Evolutionary conservation across 2,113 vertebrate genomes (phyloP).

Genomic region (Sapayoa aenigma): DNA sequence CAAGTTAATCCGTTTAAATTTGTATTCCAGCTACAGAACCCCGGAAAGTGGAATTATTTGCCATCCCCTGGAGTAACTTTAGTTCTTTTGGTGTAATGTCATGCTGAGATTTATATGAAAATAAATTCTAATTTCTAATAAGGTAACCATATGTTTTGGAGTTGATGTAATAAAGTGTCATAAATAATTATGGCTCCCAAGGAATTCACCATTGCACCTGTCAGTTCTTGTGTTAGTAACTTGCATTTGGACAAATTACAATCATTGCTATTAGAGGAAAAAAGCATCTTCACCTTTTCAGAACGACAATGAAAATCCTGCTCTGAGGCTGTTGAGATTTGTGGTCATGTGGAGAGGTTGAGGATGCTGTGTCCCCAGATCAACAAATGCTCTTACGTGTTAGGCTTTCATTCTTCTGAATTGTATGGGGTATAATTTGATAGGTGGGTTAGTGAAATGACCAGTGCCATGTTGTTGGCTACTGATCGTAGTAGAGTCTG

Average conservation of each 20-base stretch:
- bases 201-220: slow-evolving; percentile 46
- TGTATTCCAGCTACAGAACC: slow-evolving; percentile 3
- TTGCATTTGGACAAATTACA: slow-evolving; percentile 7
- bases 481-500: not conserved
- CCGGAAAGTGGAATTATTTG: slow-evolving; percentile 55
- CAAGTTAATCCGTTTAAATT: slow-evolving; percentile 59
- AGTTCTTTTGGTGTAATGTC: slow-evolving; percentile 52
- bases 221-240: slow-evolving; percentile 46
- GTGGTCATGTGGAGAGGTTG: not conserved
- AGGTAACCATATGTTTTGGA: slow-evolving; percentile 70
- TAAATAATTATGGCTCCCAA: slow-evolving; percentile 67
- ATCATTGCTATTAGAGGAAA: not conserved
- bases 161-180: slow-evolving; percentile 56
- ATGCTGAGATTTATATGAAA: slow-evolving; percentile 71
- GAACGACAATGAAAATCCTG: not conserved
- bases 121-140: slow-evolving; percentile 73
- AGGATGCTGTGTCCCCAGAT: not conserved
- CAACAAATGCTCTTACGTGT: not conserved
- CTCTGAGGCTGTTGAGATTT: not conserved
- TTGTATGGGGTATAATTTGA: not conserved
- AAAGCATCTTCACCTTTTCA: not conserved
- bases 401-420: not conserved
- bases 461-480: not conserved
- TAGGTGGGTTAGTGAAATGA: not conserved
- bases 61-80: slow-evolving; percentile 60